phyloP scores from a whole-genome alignment of 2,113 vertebrate genomes.

The Myiagra hebetior region DNA sequence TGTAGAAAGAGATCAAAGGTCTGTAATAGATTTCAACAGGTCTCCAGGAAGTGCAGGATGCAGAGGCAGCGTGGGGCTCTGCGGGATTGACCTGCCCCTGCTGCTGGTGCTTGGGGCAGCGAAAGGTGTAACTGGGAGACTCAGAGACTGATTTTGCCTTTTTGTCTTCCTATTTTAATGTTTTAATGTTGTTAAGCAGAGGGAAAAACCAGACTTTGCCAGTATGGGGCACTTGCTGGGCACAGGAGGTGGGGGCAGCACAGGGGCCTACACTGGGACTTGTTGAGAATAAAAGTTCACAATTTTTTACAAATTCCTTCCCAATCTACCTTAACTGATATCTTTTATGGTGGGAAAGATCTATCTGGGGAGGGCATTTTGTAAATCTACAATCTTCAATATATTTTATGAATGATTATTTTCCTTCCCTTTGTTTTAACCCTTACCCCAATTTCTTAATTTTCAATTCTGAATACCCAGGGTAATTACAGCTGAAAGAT shows the following conservation, averaged over 20 bases:
- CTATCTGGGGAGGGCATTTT: not conserved
- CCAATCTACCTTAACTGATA: not conserved
- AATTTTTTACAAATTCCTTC: not conserved
- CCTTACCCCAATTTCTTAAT: not conserved
- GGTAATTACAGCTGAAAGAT: slow-evolving; percentile 6
- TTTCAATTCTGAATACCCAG: not conserved
- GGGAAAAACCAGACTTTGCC: not conserved
- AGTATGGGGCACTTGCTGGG: not conserved
- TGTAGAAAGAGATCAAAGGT: slow-evolving; percentile 63
- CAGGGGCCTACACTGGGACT: not conserved
- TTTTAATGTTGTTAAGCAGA: not conserved
- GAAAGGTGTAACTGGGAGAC: slow-evolving; percentile 31
- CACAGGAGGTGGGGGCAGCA: fast-evolving
- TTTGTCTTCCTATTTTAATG: not conserved
- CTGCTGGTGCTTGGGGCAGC: not conserved
- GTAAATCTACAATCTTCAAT: not conserved
- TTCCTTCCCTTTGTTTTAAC: not conserved
- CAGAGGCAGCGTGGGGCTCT: not conserved
- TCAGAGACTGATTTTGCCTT: not conserved
- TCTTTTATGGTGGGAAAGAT: not conserved
- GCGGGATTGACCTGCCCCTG: not conserved
- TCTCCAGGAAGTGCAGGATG: not conserved
- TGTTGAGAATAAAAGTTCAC: not conserved
- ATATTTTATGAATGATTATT: not conserved
- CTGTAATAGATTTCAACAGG: slow-evolving; percentile 60